These are phyloP conservation scores for Leiothrix lutea DNA, from an alignment of 2,113 vertebrate genomes.

Conservation along the genomic window DNA sequence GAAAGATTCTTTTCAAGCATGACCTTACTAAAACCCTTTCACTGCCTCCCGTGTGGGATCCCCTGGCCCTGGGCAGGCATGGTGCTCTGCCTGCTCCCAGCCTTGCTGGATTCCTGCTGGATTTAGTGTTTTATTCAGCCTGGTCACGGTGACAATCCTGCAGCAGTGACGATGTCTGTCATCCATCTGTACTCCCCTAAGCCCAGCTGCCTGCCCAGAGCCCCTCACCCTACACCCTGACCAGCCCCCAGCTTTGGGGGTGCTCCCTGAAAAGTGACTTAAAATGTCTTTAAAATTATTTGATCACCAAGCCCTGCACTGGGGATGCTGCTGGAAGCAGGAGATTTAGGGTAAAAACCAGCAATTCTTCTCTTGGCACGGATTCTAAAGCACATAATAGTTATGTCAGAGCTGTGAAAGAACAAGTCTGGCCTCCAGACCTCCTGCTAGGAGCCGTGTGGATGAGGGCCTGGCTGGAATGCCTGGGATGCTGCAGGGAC, in stretches of 20 bases:
- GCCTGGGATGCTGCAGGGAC: background rate
- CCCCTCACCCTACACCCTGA: background rate
- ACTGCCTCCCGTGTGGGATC: background rate
- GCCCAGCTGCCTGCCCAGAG: background rate
- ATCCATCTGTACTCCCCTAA: background rate
- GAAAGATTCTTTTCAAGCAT: background rate
- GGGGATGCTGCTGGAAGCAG: background rate
- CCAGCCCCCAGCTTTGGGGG: background rate
- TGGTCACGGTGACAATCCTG: background rate
- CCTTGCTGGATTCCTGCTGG: background rate
- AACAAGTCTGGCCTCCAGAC: background rate
- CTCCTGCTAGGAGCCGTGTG: background rate
- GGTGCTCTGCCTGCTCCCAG: background rate
- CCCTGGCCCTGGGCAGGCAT: background rate
- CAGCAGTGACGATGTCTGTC: background rate
- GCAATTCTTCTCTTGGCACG: background rate
- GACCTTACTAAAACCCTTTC: background rate
- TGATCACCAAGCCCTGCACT: fast-evolving
- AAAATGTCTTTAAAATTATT: fast-evolving
- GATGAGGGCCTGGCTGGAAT: background rate
- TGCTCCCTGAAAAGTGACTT: background rate
- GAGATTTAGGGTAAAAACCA: background rate
- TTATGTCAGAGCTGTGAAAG: background rate
- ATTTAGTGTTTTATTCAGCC: background rate
- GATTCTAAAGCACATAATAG: background rate